A percentile compares a stretch with the other conserved stretches of the same genome.
These are phyloP conservation scores for Agrotis ipsilon DNA, from an alignment of 2,888 invertebrate genomes.

Conservation along the genomic window DNA sequence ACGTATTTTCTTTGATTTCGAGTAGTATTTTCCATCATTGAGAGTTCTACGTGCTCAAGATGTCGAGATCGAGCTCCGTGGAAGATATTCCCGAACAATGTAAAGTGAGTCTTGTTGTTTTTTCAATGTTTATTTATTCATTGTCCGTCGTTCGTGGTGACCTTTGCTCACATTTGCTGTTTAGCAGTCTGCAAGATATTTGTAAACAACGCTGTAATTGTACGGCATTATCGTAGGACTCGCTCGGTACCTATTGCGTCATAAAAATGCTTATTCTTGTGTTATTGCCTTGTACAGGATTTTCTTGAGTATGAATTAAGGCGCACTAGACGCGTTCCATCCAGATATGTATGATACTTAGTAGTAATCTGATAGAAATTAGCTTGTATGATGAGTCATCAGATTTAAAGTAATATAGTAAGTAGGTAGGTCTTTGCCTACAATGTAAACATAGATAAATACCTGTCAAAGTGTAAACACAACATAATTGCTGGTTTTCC, in stretches of 20 bases:
- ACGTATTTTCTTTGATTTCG: conserved; percentile 35
- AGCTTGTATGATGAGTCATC: conserved; percentile 4
- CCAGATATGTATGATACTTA: not conserved
- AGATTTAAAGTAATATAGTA: not conserved
- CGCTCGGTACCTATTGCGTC: conserved; percentile 60
- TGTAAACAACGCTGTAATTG: conserved; percentile 58
- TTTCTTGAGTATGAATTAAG: conserved; percentile 1
- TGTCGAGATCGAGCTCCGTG: conserved; percentile 84
- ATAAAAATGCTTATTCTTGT: conserved; percentile 32
- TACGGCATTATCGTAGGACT: conserved; percentile 38
- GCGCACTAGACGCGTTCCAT: conserved; percentile 19
- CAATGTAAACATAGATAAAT: conserved; percentile 5
- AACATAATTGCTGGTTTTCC: no score
- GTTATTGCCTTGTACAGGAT: not conserved
- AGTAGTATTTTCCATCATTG: conserved; percentile 28
- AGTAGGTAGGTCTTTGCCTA: not conserved
- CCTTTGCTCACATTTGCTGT: conserved; percentile 68
- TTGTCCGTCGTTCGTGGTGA: conserved; percentile 67
- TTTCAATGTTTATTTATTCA: conserved; percentile 68
- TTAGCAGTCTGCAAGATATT: conserved; percentile 39
- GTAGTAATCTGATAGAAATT: not conserved
- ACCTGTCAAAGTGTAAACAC: not conserved
- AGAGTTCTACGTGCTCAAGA: conserved; percentile 63
- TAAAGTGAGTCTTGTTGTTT: conserved; percentile 75
- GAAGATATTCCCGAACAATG: conserved; percentile 87